Evolutionary conservation across 2,113 vertebrate species (phyloP).

Genomic region (Nycticorax nycticorax): DNA sequence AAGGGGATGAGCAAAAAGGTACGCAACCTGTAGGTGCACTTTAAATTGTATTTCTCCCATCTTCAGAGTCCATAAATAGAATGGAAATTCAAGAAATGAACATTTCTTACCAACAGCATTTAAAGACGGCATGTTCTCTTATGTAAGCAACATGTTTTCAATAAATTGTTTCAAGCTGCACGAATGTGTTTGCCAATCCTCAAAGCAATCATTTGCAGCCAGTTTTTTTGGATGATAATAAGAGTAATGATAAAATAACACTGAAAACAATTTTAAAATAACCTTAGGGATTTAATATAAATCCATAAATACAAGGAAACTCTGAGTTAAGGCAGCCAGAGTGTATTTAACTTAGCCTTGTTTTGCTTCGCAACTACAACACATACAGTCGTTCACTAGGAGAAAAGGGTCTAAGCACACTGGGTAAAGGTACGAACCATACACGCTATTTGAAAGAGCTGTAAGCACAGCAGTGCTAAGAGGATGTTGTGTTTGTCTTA

Average conservation of each 20-base stretch:
- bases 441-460: background rate
- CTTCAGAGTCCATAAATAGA: background rate
- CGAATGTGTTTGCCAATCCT: slow-evolving; percentile 51
- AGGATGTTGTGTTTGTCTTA: background rate
- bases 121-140: slow-evolving; percentile 39
- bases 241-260: slow-evolving; percentile 58
- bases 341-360: background rate
- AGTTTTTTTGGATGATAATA: slow-evolving; percentile 51
- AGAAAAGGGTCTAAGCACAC: background rate
- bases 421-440: background rate
- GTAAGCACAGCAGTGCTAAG: background rate
- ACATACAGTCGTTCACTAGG: background rate
- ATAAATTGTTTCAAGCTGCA: slow-evolving; percentile 61
- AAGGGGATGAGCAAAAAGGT: background rate
- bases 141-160: slow-evolving; percentile 48
- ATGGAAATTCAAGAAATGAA: background rate
- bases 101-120: slow-evolving; percentile 2
- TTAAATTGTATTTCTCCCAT: background rate
- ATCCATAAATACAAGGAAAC: slow-evolving; percentile 27
- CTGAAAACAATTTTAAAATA: slow-evolving; percentile 48
- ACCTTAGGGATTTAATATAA: slow-evolving; percentile 37
- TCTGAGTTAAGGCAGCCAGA: slow-evolving; percentile 21
- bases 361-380: slow-evolving; percentile 7
- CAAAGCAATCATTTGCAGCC: slow-evolving; percentile 37
- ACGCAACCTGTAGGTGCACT: background rate